Percentiles rank a stretch among this genome's conserved stretches.
These are phyloP conservation scores for Coreoperca whiteheadi DNA, from an alignment of 2,113 vertebrate species.

Conservation along the genomic window DNA sequence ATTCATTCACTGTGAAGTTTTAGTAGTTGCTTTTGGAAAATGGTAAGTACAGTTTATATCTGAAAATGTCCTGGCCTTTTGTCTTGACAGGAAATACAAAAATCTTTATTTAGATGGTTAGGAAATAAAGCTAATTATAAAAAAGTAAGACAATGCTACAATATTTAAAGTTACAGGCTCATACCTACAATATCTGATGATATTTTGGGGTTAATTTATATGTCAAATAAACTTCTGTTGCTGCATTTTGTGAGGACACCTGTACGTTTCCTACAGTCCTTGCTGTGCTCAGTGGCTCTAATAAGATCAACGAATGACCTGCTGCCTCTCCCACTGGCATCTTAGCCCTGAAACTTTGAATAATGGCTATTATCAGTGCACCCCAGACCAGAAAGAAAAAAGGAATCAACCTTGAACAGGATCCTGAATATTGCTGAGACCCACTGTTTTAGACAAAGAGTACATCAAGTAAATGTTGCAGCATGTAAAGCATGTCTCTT, in stretches of 20 bases:
- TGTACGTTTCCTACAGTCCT: conserved; percentile 5
- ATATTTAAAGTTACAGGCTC: not conserved
- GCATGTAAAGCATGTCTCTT: conserved; percentile 34
- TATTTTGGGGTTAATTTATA: not conserved
- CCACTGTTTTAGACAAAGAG: conserved; percentile 54
- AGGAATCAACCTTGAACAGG: conserved; percentile 64
- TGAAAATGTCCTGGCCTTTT: conserved; percentile 41
- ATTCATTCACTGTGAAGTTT: conserved; percentile 45
- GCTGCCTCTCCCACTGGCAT: conserved; percentile 28
- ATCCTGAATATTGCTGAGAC: conserved; percentile 71
- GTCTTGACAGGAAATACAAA: not conserved
- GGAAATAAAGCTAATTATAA: not conserved
- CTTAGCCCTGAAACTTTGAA: conserved; percentile 52
- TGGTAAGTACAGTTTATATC: not conserved
- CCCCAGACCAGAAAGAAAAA: conserved; percentile 22
- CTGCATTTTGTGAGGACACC: conserved; percentile 1
- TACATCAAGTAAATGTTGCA: conserved; percentile 55
- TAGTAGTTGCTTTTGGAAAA: conserved; percentile 18
- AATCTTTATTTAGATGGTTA: not conserved
- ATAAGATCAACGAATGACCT: conserved; percentile 33
- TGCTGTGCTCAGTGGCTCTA: conserved; percentile 31
- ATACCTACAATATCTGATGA: not conserved
- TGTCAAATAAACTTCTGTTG: not conserved
- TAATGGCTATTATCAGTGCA: conserved; percentile 71
- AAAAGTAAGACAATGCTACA: not conserved